Percentiles rank a stretch among this genome's conserved stretches.
phyloP scores from a whole-genome alignment of 1,140 invertebrate species.

The Ruditapes philippinarum region DNA sequence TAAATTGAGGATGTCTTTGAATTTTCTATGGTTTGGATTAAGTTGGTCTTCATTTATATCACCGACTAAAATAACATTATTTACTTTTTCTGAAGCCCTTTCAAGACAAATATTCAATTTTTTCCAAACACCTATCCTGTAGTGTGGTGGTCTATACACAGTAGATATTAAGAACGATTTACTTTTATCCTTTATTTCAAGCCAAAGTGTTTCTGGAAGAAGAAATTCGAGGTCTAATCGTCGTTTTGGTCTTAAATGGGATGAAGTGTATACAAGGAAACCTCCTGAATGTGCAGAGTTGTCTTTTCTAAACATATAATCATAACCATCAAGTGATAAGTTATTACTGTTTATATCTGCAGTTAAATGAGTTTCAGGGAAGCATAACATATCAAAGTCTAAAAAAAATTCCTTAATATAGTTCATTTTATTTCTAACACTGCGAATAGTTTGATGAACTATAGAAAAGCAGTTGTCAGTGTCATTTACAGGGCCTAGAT shows the following conservation, averaged over 20 bases:
- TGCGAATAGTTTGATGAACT: background rate
- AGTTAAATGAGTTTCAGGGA: background rate
- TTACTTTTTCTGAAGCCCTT: background rate
- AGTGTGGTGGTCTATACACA: slow-evolving; percentile 7
- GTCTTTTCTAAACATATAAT: background rate
- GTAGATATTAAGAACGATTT: background rate
- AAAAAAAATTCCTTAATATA: background rate
- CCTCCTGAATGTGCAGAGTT: background rate
- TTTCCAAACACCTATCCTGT: background rate
- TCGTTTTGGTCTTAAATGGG: background rate
- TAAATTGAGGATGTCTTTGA: no score
- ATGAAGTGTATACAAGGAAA: background rate
- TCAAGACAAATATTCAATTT: background rate
- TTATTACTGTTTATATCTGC: no score
- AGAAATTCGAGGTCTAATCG: background rate
- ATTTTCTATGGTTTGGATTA: background rate
- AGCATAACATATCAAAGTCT: background rate
- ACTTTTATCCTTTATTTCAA: background rate
- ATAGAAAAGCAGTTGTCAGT: background rate
- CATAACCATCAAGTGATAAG: background rate
- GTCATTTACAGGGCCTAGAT: background rate
- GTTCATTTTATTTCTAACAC: background rate
- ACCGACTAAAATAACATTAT: background rate
- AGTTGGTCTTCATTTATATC: no score
- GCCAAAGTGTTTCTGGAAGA: background rate